Percentiles rank a stretch among this genome's conserved stretches.
These are phyloP conservation scores for Semnornis frantzii DNA, from an alignment of 2,113 vertebrate species.

Conservation along the genomic window DNA sequence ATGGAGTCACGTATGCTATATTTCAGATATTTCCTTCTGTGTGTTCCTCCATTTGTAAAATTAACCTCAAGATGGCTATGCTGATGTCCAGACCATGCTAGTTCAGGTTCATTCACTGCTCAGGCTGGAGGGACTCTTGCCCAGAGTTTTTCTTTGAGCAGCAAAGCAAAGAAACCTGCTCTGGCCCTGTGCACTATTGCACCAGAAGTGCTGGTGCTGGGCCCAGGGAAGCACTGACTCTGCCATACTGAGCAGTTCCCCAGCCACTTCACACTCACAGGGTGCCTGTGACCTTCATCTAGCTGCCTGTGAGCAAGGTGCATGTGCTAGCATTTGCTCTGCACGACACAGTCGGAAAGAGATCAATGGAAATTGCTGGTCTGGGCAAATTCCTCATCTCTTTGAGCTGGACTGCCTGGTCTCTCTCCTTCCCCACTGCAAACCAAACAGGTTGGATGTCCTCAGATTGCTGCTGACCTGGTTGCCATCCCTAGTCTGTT, in stretches of 20 bases:
- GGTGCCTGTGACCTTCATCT: background rate
- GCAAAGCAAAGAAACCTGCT: background rate
- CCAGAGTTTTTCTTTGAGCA: background rate
- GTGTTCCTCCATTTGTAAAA: background rate
- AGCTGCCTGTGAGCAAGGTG: background rate
- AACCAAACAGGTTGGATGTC: background rate
- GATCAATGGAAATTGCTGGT: background rate
- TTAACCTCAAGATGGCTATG: background rate
- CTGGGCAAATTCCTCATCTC: background rate
- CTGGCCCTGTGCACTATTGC: rapidly evolving
- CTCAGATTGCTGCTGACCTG: background rate
- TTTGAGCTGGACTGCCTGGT: background rate
- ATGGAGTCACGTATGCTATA: background rate
- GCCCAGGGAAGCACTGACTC: background rate
- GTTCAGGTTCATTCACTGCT: background rate
- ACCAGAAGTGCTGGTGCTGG: background rate
- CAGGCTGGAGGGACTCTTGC: background rate
- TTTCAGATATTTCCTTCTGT: slow-evolving; percentile 1
- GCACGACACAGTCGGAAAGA: background rate
- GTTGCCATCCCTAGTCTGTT: background rate
- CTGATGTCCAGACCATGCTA: background rate
- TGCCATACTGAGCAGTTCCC: background rate
- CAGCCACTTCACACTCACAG: background rate
- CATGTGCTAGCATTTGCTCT: background rate
- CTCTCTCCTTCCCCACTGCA: background rate